Conservation (phyloP, 2,113 vertebrate species). For the Burhinus bistriatus region DNA sequence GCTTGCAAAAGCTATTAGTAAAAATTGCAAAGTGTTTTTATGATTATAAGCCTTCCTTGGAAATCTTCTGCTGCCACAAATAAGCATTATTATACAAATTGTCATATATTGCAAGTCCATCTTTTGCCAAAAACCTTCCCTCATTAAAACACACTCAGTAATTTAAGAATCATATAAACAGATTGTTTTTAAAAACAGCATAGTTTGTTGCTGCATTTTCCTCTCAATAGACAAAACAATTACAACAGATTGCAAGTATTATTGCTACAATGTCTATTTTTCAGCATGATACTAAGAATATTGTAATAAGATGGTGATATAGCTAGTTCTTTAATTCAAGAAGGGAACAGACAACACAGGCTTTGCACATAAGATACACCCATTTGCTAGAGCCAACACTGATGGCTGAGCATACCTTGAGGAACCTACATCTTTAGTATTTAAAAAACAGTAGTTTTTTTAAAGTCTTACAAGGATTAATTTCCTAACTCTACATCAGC, state of each 20-base stretch:
- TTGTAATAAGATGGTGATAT: neutral
- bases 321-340: neutral
- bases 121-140: neutral
- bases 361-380: neutral
- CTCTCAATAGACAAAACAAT: neutral
- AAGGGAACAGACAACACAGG: neutral
- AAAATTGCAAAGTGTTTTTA: neutral
- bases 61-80: neutral
- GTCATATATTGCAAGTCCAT: neutral
- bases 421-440: neutral
- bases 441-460: neutral
- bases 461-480: neutral
- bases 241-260: neutral
- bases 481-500: neutral
- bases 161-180: neutral
- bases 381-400: neutral
- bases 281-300: neutral
- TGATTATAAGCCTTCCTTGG: neutral
- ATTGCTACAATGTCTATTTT: neutral
- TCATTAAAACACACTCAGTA: neutral
- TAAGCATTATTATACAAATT: neutral
- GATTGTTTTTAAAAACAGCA: neutral
- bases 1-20: neutral
- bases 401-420: neutral
- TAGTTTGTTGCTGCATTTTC: neutral